Conservation (phyloP, 1,140 invertebrate species). For the Drosophila bocqueti region DNA sequence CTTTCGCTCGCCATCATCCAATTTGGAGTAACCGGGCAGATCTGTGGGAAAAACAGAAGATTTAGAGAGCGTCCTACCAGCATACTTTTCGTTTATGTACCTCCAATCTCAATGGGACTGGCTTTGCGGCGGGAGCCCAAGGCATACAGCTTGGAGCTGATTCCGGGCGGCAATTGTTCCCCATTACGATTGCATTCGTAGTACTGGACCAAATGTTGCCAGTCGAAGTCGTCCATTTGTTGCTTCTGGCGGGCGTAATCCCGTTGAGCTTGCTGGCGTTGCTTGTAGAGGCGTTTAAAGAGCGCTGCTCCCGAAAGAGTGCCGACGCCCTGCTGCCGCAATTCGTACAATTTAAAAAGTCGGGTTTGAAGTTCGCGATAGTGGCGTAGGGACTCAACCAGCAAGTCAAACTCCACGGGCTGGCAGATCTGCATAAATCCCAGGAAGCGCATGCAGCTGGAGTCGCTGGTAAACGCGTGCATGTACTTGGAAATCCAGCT, state of each 20-base stretch:
- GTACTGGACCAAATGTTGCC: slow-evolving; percentile 81
- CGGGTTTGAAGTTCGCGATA: slow-evolving; percentile 89
- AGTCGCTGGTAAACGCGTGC: slow-evolving; percentile 63
- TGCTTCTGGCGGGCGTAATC: slow-evolving; percentile 84
- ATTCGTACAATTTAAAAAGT: slow-evolving; percentile 88
- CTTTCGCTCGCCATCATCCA: slow-evolving; percentile 90
- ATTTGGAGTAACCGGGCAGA: slow-evolving; percentile 91
- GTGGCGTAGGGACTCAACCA: slow-evolving; percentile 91
- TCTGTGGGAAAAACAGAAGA: slow-evolving; percentile 84
- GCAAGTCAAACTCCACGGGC: slow-evolving; percentile 91
- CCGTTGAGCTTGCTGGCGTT: slow-evolving; percentile 85
- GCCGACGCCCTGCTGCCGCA: slow-evolving; percentile 90
- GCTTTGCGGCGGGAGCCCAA: slow-evolving; percentile 68
- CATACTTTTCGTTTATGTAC: slow-evolving; percentile 22
- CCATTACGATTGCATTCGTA: slow-evolving; percentile 51
- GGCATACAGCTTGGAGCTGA: slow-evolving; percentile 72
- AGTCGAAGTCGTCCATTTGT: slow-evolving; percentile 82
- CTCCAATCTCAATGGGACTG: slow-evolving; percentile 88
- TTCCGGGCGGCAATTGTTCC: slow-evolving; percentile 37
- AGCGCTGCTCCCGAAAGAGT: slow-evolving; percentile 88
- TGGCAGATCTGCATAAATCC: slow-evolving; percentile 91
- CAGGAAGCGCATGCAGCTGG: slow-evolving; percentile 87
- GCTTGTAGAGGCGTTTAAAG: slow-evolving; percentile 88
- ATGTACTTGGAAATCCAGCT: slow-evolving; percentile 86
- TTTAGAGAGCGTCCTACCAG: neutral